phyloP scores from a whole-genome alignment of 1,140 invertebrate genomes.

The Calosoma granatense region DNA sequence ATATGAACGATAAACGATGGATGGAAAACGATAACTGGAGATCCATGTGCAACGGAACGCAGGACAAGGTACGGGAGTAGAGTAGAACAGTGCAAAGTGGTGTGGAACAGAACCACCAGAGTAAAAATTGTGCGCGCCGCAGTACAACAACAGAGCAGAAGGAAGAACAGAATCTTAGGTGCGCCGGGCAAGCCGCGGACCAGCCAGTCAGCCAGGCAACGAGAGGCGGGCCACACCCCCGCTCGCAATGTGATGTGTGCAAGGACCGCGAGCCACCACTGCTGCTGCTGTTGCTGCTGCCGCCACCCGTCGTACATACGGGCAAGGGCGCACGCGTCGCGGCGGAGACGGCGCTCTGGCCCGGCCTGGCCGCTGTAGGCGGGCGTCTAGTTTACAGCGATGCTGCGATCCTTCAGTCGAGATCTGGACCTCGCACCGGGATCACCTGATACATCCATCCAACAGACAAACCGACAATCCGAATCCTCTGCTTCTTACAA shows the following conservation, averaged over 20 bases:
- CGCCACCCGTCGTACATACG: slow-evolving; percentile 15
- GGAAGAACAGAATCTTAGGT: no score
- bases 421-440: slow-evolving; percentile 27
- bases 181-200: neutral
- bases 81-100: no score
- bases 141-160: no score
- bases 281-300: slow-evolving; percentile 6
- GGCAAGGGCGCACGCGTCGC: slow-evolving; percentile 22
- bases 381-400: slow-evolving; percentile 17
- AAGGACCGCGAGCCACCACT: neutral
- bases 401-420: slow-evolving; percentile 31
- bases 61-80: no score
- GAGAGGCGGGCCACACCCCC: neutral
- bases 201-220: neutral
- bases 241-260: neutral
- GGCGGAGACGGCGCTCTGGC: slow-evolving; percentile 14
- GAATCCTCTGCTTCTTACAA: no score
- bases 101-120: no score
- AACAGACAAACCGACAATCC: no score
- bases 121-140: no score
- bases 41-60: no score
- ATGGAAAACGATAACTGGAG: no score
- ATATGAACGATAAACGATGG: no score
- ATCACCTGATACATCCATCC: neutral
- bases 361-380: slow-evolving; percentile 13